phyloP scores from a whole-genome alignment of 2,797 vertebrate species.

The Phataginus tricuspis region DNA sequence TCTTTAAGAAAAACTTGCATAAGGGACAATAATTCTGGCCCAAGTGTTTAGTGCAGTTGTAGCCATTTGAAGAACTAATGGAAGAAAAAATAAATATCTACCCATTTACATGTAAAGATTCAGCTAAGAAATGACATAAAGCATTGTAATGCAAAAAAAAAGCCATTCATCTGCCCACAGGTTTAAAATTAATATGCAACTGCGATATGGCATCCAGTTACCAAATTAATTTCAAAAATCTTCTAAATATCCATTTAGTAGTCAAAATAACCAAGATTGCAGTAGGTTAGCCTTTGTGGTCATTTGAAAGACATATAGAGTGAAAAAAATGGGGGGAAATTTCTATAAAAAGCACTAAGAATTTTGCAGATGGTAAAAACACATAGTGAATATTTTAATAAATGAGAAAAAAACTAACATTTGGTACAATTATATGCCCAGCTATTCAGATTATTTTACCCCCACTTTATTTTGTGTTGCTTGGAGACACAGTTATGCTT shows the following conservation, averaged over 20 bases:
- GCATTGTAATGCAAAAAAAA: neutral
- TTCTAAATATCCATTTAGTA: neutral
- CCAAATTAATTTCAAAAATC: neutral
- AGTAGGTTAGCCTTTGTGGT: neutral
- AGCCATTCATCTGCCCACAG: neutral
- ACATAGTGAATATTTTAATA: neutral
- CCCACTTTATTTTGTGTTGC: neutral
- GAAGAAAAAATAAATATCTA: neutral
- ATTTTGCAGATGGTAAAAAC: neutral
- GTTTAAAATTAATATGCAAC: neutral
- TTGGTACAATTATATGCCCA: neutral
- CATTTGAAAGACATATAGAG: neutral
- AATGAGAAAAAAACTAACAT: neutral
- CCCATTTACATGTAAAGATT: neutral
- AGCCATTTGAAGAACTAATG: neutral
- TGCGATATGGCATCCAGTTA: neutral
- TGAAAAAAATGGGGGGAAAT: neutral
- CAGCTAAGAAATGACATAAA: neutral
- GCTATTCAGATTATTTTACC: neutral
- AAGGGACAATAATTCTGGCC: neutral
- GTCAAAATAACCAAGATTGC: neutral
- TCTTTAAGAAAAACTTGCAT: neutral
- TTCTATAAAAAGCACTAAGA: neutral
- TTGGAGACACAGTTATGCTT: neutral
- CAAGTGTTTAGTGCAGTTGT: neutral